Conservation (phyloP, 2,797 vertebrate genomes). For the Eospalax fontanierii region DNA sequence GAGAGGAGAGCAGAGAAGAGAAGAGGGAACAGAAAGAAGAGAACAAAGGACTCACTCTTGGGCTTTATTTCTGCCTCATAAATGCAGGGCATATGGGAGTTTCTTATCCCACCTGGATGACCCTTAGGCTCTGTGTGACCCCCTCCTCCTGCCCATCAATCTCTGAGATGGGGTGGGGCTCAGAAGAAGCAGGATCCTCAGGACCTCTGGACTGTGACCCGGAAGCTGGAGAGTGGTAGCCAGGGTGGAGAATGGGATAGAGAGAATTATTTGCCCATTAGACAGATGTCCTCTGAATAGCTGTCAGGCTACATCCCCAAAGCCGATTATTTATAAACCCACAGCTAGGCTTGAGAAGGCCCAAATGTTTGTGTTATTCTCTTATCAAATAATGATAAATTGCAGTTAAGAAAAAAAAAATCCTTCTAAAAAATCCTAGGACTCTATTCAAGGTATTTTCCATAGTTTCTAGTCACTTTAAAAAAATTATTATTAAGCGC, state of each 20-base stretch:
- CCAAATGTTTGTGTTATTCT: not conserved
- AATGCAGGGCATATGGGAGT: not conserved
- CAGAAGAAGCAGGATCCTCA: not conserved
- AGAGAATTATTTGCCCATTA: not conserved
- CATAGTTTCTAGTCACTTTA: not conserved
- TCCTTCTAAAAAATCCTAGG: not conserved
- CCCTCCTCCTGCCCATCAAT: not conserved
- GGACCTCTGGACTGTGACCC: not conserved
- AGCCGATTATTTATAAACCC: not conserved
- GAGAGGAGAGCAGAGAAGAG: rapidly evolving
- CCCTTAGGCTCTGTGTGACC: not conserved
- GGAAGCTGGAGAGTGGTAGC: not conserved
- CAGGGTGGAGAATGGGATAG: not conserved
- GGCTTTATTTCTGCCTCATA: not conserved
- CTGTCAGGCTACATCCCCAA: rapidly evolving
- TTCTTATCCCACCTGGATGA: not conserved
- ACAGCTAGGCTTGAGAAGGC: not conserved
- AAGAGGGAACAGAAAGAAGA: not conserved
- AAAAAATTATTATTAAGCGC: not conserved
- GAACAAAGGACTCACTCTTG: not conserved
- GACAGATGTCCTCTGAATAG: not conserved
- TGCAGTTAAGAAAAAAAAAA: not conserved
- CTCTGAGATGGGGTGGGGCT: not conserved
- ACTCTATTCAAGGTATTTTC: not conserved
- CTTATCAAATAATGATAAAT: not conserved